Conservation (phyloP, 2,888 invertebrate species). For the Mimachlamys varia region DNA sequence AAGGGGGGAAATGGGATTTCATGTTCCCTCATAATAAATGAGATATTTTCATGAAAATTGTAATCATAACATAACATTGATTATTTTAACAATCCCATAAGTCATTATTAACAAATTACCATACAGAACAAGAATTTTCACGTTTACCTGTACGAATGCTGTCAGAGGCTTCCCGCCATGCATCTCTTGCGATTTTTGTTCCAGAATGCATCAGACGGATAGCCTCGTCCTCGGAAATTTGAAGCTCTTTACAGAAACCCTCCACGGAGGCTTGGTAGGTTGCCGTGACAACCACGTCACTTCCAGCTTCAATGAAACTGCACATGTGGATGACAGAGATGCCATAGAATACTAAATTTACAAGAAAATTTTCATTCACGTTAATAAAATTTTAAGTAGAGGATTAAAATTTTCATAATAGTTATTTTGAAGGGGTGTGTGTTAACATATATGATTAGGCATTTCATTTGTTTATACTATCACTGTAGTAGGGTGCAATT, state of each 20-base stretch:
- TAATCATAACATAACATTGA: too few species aligned
- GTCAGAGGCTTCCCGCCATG: conserved; percentile 83
- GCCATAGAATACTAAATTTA: background rate
- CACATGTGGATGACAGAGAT: conserved; percentile 32
- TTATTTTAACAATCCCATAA: too few species aligned
- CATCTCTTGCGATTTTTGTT: conserved; percentile 89
- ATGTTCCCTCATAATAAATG: too few species aligned
- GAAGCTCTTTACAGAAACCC: conserved; percentile 89
- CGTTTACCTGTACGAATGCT: conserved; percentile 48
- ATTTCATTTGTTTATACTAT: too few species aligned
- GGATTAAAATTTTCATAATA: background rate
- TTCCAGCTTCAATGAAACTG: conserved; percentile 88
- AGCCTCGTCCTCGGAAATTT: conserved; percentile 87
- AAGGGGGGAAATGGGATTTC: too few species aligned
- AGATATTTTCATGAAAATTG: too few species aligned
- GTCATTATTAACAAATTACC: too few species aligned
- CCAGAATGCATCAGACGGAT: conserved; percentile 89
- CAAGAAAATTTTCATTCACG: background rate
- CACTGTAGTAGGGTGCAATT: too few species aligned
- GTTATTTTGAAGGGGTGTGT: background rate
- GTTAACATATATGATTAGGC: conserved; percentile 4
- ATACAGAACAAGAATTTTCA: too few species aligned
- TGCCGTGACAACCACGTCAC: conserved; percentile 93
- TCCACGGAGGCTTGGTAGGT: conserved; percentile 92
- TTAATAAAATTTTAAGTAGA: background rate